phyloP scores from a whole-genome alignment of 2,113 vertebrate species.

The Melanerpes aurifrons region DNA sequence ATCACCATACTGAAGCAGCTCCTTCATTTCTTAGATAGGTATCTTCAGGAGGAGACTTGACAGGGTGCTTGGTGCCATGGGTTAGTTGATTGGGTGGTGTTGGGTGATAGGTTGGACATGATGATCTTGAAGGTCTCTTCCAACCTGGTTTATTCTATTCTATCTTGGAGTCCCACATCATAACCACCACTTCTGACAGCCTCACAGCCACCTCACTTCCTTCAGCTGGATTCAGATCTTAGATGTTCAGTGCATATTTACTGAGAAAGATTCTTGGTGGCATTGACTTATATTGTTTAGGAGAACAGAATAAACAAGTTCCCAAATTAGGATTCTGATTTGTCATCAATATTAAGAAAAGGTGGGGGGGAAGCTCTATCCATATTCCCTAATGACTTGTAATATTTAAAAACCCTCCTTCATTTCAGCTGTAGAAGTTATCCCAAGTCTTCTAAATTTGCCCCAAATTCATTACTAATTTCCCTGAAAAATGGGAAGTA shows the following conservation, averaged over 20 bases:
- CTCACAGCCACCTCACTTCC: neutral
- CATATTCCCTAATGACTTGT: neutral
- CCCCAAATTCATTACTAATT: neutral
- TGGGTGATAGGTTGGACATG: too few species aligned
- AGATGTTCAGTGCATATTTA: neutral
- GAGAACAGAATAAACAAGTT: neutral
- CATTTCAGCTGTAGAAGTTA: neutral
- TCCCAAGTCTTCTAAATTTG: neutral
- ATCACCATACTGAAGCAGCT: neutral
- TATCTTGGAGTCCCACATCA: neutral
- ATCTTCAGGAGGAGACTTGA: too few species aligned
- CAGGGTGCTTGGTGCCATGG: too few species aligned
- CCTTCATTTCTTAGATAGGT: neutral
- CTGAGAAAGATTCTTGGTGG: neutral
- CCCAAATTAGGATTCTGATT: neutral
- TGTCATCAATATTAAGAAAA: neutral
- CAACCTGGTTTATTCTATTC: too few species aligned
- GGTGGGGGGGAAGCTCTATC: neutral
- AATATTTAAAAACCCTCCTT: neutral
- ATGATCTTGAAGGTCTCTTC: too few species aligned
- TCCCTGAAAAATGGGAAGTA: neutral
- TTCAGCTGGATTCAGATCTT: neutral
- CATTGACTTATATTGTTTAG: neutral
- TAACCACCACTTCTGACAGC: neutral
- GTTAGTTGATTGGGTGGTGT: too few species aligned